Evolutionary conservation across 2,113 vertebrate genomes (phyloP).

Genomic region (Craseonycteris thonglongyai): DNA sequence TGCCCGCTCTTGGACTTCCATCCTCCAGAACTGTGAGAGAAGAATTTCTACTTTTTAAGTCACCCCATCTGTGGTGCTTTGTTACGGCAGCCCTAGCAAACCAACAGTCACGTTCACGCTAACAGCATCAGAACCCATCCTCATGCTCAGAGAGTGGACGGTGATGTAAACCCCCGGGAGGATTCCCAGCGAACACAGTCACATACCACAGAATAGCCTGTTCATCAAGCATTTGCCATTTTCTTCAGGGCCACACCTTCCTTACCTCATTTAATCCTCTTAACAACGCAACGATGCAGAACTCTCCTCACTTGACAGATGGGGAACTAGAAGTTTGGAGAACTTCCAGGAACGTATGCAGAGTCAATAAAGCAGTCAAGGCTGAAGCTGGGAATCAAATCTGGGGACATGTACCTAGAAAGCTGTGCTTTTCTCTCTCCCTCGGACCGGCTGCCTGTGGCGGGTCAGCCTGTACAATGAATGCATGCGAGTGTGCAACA

Average conservation of each 20-base stretch:
- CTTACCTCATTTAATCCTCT: background rate
- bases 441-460: rapidly evolving
- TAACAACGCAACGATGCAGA: background rate
- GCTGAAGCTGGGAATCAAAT: background rate
- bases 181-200: background rate
- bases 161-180: background rate
- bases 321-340: background rate
- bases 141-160: background rate
- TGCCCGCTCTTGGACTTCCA: background rate
- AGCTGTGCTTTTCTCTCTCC: background rate
- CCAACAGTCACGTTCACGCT: background rate
- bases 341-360: background rate
- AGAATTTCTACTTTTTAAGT: background rate
- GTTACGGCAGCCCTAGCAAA: background rate
- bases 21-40: background rate
- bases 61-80: background rate
- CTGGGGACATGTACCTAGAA: background rate
- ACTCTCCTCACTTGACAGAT: background rate
- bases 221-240: background rate
- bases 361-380: background rate
- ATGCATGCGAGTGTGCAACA: rapidly evolving
- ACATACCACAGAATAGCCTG: background rate
- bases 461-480: too few species aligned
- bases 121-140: too few species aligned
- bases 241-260: background rate